Evolutionary conservation across 1,140 invertebrate species (phyloP), one percentile per base, ranked within the genome.

Genomic region (Panonychus citri): DNA sequence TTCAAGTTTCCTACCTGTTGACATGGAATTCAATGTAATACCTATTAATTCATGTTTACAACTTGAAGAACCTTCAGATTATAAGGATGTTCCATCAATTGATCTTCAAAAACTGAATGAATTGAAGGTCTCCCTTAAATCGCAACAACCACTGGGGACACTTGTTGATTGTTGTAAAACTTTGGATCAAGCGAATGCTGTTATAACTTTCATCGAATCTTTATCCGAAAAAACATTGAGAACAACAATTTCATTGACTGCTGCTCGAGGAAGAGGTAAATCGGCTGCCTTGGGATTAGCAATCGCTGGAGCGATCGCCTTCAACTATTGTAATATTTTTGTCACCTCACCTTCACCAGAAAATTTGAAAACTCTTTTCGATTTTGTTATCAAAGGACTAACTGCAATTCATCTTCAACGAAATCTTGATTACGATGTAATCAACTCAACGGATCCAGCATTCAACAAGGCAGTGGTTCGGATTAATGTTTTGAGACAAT

Each of bases 301-400:
- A 2, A 83, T 99, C 28, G 81, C 75, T 28, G 67, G 70, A 5
- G 74, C 76, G 34, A 67, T 79, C 34, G 74, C 68, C 15, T 82
- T 83, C 66, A 85, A 87, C 21, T 98, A 96, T 70, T 89, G 91
- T 17, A 98, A 98, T 68, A 86, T 99, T 51, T 98, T 93, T 72
- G 88, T 98, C 15, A 95, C 94, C 0, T 91, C 89, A 60, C 95
- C 95, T 1, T 87, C 85, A 68, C 93, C 93, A 3, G 94, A 99
- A 69, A 99, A 99, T 75, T 78, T 99, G 65, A 91, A 87, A 59
- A 98, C 93, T 0, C 72, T 99, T 1, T 99, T 99, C 72, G 86
- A 98, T 67, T 99, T 99, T 71, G 75, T 96, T 19, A 80, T 96
- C 39, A 97, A 96, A 76, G 83, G 94, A 1, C 85, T 99, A 66